These are phyloP conservation scores for Xylophagus ater DNA, from an alignment of 2,888 invertebrate genomes.

Conservation along the genomic window DNA sequence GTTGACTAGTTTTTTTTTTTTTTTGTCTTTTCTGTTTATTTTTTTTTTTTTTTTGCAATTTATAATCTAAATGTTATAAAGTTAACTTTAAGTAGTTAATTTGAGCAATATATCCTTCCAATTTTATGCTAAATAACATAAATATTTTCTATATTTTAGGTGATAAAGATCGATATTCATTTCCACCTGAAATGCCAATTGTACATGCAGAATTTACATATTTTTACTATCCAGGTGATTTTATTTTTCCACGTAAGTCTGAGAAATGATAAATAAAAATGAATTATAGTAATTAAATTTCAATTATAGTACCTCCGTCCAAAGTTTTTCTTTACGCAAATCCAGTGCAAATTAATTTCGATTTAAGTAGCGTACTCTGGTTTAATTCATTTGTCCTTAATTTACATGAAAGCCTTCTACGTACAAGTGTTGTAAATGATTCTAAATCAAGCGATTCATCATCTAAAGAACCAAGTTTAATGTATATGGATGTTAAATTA, in stretches of 20 bases:
- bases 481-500: constrained; percentile 74
- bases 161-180: constrained; percentile 62
- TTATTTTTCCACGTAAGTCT: constrained; percentile 70
- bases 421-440: constrained; percentile 37
- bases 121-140: constrained; percentile 8
- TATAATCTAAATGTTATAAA: not conserved
- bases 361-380: constrained; percentile 84
- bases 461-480: constrained; percentile 31
- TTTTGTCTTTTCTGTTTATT: constrained; percentile 4
- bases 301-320: constrained; percentile 74
- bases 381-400: constrained; percentile 86
- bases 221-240: constrained; percentile 90
- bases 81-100: constrained; percentile 1
- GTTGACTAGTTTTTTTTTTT: constrained; percentile 9
- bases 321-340: constrained; percentile 86
- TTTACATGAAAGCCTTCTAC: constrained; percentile 61
- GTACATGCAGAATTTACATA: constrained; percentile 94
- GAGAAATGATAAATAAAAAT: not conserved
- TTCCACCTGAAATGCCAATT: constrained; percentile 83
- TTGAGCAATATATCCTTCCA: no score
- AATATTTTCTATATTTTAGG: constrained; percentile 41
- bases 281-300: constrained; percentile 10
- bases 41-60: not conserved
- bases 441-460: constrained; percentile 17
- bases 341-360: constrained; percentile 79